These are phyloP conservation scores for Thymelicus sylvestris DNA, from an alignment of 2,888 invertebrate genomes.

Conservation along the genomic window DNA sequence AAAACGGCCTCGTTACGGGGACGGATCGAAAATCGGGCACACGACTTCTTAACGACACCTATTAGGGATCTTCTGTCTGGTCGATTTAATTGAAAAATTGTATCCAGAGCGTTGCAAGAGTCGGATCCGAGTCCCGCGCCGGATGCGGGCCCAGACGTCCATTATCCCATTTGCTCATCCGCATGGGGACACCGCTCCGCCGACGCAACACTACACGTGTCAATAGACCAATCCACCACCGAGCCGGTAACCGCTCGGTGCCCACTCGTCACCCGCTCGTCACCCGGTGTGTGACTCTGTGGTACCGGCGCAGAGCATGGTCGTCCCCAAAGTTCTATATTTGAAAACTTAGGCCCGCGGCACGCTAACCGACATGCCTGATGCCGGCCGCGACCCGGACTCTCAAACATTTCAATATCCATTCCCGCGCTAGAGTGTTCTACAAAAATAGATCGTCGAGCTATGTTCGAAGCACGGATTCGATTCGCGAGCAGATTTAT, in stretches of 20 bases:
- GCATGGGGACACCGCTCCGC: slow-evolving; percentile 72
- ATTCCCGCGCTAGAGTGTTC: slow-evolving; percentile 63
- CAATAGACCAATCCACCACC: slow-evolving; percentile 70
- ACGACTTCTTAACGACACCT: slow-evolving; percentile 84
- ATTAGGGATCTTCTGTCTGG: slow-evolving; percentile 84
- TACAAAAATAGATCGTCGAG: slow-evolving; percentile 73
- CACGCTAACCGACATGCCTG: not conserved
- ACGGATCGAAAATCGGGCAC: slow-evolving; percentile 83
- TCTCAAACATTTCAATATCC: slow-evolving; percentile 56
- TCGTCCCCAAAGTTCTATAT: too few species aligned
- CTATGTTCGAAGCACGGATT: slow-evolving; percentile 68
- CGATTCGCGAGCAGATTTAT: slow-evolving; percentile 79
- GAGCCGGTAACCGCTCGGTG: not conserved
- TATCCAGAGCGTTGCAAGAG: slow-evolving; percentile 82
- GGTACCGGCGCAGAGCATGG: too few species aligned
- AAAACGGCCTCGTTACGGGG: slow-evolving; percentile 81
- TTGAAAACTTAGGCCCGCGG: not conserved
- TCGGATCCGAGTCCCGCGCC: slow-evolving; percentile 80
- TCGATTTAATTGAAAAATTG: slow-evolving; percentile 84
- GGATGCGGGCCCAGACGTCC: slow-evolving; percentile 84
- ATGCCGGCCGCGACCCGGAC: slow-evolving; percentile 45
- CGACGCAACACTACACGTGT: slow-evolving; percentile 65
- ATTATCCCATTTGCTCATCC: slow-evolving; percentile 84
- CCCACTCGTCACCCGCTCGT: too few species aligned
- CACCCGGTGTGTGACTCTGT: too few species aligned